Evolutionary conservation across 2,888 invertebrate genomes (phyloP), one percentile per base, ranked within the genome.

Genomic region (Rhopalosiphum nymphaeae): DNA sequence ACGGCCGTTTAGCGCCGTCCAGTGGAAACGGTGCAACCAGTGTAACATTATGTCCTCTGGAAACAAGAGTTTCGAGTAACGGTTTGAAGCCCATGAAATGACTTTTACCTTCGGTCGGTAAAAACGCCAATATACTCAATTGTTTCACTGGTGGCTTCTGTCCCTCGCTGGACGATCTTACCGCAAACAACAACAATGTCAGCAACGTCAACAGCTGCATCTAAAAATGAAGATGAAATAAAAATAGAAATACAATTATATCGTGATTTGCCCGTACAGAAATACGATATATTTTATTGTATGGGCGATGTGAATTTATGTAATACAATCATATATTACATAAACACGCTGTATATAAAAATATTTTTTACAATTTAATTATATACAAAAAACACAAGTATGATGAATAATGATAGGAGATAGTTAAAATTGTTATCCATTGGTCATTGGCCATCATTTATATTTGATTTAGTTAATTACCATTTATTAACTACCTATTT

Each of bases 41-140:
- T 3, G 94, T 94, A 46, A 94, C 44, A 25, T 94, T 61, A 42
- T 94, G 94, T 26, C 92, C 94, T 91, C 94, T 49, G 21, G 46
- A 21, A 26, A 94, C 94, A n/a, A 94, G 92, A 61, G 42, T 44
- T 25, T 94, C 67, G 26, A 91, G 53, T 26, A 94, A 44, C 42
- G 92, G 91, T 44, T 67, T 91, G 10, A 94, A 91, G 3, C 91
- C 91, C 49, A 46, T 46, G 21, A 94, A 91, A 92, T 94, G 94
- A 36, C 93, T 89, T 56, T 84, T 93, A 21, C 36, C 89, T 89
- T 93, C 93, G 57, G 93, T 93, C 0, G 93, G 93, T 13, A 93
- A 42, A 93, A 93, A 93, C 1, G 89, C 93, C 84, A 93, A 85
- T 5, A 93, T 84, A 29, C n/a, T 78, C 16, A 46, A 89, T 26